Base-by-base conservation (phyloP, 2,113 vertebrate species). In the Aleadryas rufinucha region DNA sequence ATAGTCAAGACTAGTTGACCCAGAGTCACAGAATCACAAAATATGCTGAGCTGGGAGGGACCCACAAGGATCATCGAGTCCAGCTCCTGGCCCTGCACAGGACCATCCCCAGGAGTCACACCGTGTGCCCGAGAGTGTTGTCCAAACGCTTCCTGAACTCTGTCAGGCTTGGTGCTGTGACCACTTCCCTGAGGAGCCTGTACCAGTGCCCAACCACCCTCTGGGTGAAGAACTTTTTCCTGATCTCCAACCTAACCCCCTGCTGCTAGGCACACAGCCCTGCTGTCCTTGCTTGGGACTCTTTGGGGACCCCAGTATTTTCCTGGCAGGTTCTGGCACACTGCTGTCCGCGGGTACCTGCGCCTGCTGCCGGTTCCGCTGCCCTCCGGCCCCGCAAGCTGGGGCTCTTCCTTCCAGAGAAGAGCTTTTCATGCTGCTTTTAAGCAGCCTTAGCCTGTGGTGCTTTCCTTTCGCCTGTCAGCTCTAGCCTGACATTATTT, bases 331-430 rank as follows among this genome's bases (percentile, higher is more conserved):
- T 37, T 60, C 26, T 78, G 77, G 17, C 17, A 26, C 13, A 0
- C 16, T 11, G 0, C 44, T 72, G 37, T 54, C 71, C 7, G 42
- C 1, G 5, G 7, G 2, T 39, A 11, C 41, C 53, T 21, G 13
- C 0, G 2, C 50, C 53, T 59, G 42, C 50, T 2, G 8, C 47
- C 3, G 0, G 22, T 33, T 22, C 63, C 1, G 0, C 28, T 41
- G 65, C 74, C 47, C 37, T 39, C 47, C 0, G 0, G 56, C 75
- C 39, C 59, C 0, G 0, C 31, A 17, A 45, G 7, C 31, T 0
- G 0, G 44, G 26, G 52, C 52, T 64, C 33, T n/a, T 83, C 70
- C 74, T 68, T 23, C 35, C 27, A 65, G 74, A 47, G 44, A 39
- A 65, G 60, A 78, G 54, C 5, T 4, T 88, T 84, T 33, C 59